Conservation (phyloP, 2,797 vertebrate species). For the Fistularia commersonii region DNA sequence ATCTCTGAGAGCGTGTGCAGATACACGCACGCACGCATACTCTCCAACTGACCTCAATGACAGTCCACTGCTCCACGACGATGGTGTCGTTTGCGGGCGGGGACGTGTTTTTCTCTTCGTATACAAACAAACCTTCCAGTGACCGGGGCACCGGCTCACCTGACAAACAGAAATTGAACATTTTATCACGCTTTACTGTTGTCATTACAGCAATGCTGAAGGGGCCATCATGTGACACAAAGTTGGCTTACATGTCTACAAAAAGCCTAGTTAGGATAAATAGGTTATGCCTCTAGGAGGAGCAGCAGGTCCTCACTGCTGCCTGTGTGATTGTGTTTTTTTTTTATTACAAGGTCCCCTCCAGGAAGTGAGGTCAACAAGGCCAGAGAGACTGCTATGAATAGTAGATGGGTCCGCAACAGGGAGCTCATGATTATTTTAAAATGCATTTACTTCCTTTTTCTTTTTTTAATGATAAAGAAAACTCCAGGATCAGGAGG, state of each 20-base stretch:
- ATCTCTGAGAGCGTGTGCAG: background rate
- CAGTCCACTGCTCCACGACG: conserved; percentile 96
- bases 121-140: conserved; percentile 93
- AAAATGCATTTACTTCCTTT: too few relatives aligned
- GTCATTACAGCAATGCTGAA: too few relatives aligned
- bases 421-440: too few relatives aligned
- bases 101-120: conserved; percentile 82
- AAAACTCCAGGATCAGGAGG: too few relatives aligned
- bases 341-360: too few relatives aligned
- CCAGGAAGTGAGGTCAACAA: too few relatives aligned
- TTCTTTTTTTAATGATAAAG: too few relatives aligned
- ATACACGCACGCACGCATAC: background rate
- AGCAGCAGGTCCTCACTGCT: background rate
- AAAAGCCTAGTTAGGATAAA: conserved; percentile 4
- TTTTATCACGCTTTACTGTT: conserved; percentile 6
- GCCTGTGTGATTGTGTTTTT: too few relatives aligned
- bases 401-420: too few relatives aligned
- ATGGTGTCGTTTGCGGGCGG: conserved; percentile 92
- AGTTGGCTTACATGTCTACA: too few relatives aligned
- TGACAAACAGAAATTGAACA: conserved; percentile 41
- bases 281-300: background rate
- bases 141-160: conserved; percentile 88
- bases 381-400: too few relatives aligned
- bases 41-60: conserved; percentile 84
- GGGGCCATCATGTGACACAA: too few relatives aligned